phyloP scores from a whole-genome alignment of 2,888 invertebrate genomes.

The Kuschelorhynchus macadamiae region DNA sequence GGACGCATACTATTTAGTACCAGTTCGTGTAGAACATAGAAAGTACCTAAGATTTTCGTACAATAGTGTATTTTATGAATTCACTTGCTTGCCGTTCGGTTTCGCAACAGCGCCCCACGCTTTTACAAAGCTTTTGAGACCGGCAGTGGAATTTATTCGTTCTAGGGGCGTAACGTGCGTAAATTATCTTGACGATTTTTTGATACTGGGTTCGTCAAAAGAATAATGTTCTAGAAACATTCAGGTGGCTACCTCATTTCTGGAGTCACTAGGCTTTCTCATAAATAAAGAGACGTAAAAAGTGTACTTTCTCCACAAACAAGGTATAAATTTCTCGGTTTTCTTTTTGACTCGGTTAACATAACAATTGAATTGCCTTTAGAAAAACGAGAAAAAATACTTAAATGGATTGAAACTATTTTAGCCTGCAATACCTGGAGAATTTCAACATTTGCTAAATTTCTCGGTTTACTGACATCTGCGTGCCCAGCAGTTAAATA shows the following conservation, averaged over 20 bases:
- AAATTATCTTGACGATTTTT: background rate
- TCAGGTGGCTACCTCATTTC: conserved; percentile 8
- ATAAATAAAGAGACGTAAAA: conserved; percentile 2
- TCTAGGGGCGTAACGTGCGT: conserved; percentile 32
- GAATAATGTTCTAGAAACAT: conserved; percentile 21
- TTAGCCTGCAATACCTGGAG: background rate
- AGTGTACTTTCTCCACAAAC: conserved; percentile 15
- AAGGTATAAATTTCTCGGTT: conserved; percentile 46
- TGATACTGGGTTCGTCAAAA: conserved; percentile 38
- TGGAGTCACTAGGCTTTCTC: conserved; percentile 4
- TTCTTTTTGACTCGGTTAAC: conserved; percentile 38
- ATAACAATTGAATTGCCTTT: conserved; percentile 30
- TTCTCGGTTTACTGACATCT: conserved; percentile 50
- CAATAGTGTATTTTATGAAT: conserved; percentile 50
- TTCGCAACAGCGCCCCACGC: conserved; percentile 51
- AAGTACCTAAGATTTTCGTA: conserved; percentile 55
- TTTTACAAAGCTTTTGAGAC: conserved; percentile 56
- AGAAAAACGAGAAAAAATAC: conserved; percentile 6
- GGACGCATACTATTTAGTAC: conserved; percentile 52
- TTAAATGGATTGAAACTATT: background rate
- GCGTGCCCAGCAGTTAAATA: conserved; percentile 53
- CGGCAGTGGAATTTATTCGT: conserved; percentile 24
- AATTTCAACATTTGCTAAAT: conserved; percentile 43
- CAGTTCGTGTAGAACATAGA: conserved; percentile 45
- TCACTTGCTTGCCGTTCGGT: conserved; percentile 35